Percentiles rank a stretch among this genome's conserved stretches.
These are phyloP conservation scores for Oscarella lobularis DNA, from an alignment of 37 sponge, comb jelly and placozoan species.

Conservation along the genomic window DNA sequence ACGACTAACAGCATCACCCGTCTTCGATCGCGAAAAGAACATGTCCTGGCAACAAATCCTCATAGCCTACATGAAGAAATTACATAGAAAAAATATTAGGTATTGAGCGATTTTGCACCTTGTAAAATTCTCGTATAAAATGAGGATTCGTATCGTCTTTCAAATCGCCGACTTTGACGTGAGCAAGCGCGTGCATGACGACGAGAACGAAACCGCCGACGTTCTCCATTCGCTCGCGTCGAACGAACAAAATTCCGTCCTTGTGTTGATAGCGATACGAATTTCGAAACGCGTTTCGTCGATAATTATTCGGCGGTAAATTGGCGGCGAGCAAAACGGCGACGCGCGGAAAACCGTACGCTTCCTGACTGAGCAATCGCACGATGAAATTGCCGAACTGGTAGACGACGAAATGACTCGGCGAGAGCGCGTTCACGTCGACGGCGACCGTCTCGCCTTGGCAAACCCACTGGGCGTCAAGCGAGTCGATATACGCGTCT, in stretches of 20 bases:
- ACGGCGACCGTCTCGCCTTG: conserved; percentile 10
- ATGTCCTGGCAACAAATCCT: conserved; percentile 17
- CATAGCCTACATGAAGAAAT: conserved; percentile 9
- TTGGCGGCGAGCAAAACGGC: conserved; percentile 23
- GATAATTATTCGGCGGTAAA: conserved; percentile 32
- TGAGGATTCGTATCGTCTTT: conserved; percentile 21
- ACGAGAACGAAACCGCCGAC: conserved; percentile 29
- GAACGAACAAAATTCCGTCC: conserved; percentile 21
- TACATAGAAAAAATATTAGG: background rate
- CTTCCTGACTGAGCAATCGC: conserved; percentile 5
- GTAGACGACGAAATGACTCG: conserved; percentile 37
- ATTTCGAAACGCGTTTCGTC: conserved; percentile 28
- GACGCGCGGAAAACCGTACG: conserved; percentile 11
- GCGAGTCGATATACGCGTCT: conserved; percentile 15
- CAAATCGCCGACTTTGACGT: conserved; percentile 16
- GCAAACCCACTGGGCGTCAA: conserved; percentile 29
- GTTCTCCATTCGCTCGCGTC: conserved; percentile 31
- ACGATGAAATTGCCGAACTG: conserved; percentile 26
- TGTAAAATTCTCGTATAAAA: conserved; percentile 25
- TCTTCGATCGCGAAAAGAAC: conserved; percentile 12
- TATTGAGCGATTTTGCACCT: background rate
- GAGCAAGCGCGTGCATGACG: conserved; percentile 25
- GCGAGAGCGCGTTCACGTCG: conserved; percentile 16
- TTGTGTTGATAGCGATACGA: conserved; percentile 22
- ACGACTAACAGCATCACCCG: background rate